These are phyloP conservation scores for Colinus virginianus DNA, from an alignment of 2,113 vertebrate species.

Conservation along the genomic window DNA sequence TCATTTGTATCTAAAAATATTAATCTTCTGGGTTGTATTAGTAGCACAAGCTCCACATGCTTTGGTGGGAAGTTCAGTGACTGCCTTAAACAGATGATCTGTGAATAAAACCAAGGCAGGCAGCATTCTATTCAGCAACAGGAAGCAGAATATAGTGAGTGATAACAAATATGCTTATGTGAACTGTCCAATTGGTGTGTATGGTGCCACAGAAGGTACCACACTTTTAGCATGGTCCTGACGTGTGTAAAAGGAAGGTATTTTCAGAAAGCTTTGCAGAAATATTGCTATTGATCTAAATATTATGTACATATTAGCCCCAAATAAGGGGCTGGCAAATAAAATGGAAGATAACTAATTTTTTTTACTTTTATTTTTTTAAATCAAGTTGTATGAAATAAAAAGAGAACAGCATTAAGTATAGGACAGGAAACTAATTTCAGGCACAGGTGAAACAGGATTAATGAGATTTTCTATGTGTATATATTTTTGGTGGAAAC, in stretches of 20 bases:
- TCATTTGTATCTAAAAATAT: constrained; percentile 40
- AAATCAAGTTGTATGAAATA: neutral
- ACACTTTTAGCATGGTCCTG: neutral
- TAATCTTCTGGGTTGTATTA: neutral
- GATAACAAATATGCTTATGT: neutral
- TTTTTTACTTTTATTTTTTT: neutral
- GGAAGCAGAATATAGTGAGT: neutral
- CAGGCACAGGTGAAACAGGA: neutral
- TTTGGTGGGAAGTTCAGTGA: neutral
- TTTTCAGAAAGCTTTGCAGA: constrained; percentile 6
- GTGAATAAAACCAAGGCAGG: neutral
- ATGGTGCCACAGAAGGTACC: neutral
- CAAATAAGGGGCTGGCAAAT: neutral
- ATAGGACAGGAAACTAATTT: neutral
- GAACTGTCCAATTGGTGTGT: neutral
- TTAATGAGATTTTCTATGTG: neutral
- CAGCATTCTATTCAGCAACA: neutral
- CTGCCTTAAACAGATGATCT: neutral
- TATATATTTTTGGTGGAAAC: neutral
- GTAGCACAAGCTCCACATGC: neutral
- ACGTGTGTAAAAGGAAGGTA: neutral
- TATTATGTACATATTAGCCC: neutral
- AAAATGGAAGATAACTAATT: neutral
- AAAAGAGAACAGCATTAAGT: neutral
- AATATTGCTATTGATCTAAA: neutral